Conservation (phyloP, 35 echinoderm and acorn worm genomes). For the Eucidaris tribuloides region DNA sequence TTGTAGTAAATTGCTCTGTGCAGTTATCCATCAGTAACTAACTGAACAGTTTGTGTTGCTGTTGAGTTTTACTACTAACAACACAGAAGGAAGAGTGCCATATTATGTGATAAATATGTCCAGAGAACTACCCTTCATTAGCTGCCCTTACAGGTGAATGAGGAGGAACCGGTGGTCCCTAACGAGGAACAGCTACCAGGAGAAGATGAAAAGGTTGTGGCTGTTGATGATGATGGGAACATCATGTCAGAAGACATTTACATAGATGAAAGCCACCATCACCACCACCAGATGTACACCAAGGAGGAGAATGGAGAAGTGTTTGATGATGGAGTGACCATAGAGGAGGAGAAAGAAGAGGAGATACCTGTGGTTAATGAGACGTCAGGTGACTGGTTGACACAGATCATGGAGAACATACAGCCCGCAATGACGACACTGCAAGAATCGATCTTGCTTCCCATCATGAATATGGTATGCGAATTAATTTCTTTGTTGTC, state of each 20-base stretch:
- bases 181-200: neutral
- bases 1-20: too few species aligned
- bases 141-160: conserved; percentile 1
- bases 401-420: neutral
- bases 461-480: conserved; percentile 4
- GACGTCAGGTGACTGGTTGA: neutral
- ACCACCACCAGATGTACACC: conserved; percentile 7
- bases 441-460: neutral
- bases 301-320: neutral
- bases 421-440: neutral
- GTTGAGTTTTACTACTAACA: too few species aligned
- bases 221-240: neutral
- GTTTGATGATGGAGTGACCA: neutral
- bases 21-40: too few species aligned
- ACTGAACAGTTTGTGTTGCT: too few species aligned
- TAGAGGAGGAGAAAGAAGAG: neutral
- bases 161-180: neutral
- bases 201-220: neutral
- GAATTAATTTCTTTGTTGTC: too few species aligned
- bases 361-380: neutral
- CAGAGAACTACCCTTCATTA: conserved; percentile 1
- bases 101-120: too few species aligned
- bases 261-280: neutral
- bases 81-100: too few species aligned
- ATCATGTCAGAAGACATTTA: neutral